phyloP scores from a whole-genome alignment of 2,113 vertebrate genomes.

The Pseudolaguvia tuberculata region DNA sequence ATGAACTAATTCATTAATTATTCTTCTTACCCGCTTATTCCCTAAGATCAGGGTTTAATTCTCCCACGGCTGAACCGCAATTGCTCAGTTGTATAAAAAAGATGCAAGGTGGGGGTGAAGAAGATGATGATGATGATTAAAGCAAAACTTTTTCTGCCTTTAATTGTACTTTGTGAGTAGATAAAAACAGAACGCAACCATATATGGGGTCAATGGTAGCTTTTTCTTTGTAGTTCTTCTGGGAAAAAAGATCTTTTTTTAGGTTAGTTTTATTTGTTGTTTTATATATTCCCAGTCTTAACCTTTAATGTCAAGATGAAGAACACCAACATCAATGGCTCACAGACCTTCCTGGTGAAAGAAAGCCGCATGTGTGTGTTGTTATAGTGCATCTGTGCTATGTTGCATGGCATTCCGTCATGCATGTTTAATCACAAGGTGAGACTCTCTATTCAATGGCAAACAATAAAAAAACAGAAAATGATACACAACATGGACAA shows the following conservation, averaged over 20 bases:
- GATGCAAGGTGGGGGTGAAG: too few species aligned
- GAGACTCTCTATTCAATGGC: background rate
- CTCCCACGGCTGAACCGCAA: too few species aligned
- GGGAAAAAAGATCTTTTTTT: background rate
- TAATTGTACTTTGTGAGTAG: background rate
- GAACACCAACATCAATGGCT: background rate
- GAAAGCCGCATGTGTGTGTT: background rate
- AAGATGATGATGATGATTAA: background rate
- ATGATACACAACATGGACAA: background rate
- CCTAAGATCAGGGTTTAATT: too few species aligned
- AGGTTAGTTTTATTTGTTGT: background rate
- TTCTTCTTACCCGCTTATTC: too few species aligned
- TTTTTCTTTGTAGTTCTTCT: background rate
- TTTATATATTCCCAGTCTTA: background rate
- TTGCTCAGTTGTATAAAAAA: background rate
- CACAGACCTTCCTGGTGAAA: background rate
- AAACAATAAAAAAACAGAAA: background rate
- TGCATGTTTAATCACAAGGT: slow-evolving; percentile 4
- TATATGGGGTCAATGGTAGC: background rate
- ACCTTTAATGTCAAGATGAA: slow-evolving; percentile 1
- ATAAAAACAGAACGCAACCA: background rate
- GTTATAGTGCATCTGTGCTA: background rate
- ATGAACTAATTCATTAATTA: too few species aligned
- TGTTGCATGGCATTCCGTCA: background rate
- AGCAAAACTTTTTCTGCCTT: background rate